A percentile compares a stretch with the other conserved stretches of the same genome.
These are phyloP conservation scores for Oreochromis spilurus DNA, from an alignment of 2,113 vertebrate genomes.

Conservation along the genomic window DNA sequence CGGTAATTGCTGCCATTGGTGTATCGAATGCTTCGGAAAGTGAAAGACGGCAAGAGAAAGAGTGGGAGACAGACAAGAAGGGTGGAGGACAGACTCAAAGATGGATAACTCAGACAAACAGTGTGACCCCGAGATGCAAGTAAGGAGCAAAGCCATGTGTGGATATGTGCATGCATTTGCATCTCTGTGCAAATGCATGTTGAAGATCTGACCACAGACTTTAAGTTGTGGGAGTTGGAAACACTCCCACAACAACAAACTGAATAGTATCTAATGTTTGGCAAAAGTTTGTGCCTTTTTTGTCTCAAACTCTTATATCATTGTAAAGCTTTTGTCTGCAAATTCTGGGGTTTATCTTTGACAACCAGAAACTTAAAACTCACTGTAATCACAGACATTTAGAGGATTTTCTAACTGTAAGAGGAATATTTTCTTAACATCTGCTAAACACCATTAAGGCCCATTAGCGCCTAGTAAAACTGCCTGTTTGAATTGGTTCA, in stretches of 20 bases:
- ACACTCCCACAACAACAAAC: neutral
- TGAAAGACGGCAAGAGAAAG: slow-evolving; percentile 3
- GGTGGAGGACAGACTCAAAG: neutral
- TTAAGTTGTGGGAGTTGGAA: neutral
- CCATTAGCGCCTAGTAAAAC: neutral
- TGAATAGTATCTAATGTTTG: neutral
- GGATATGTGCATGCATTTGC: slow-evolving; percentile 32
- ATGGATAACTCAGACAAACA: slow-evolving; percentile 39
- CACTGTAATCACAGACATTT: neutral
- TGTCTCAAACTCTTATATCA: neutral
- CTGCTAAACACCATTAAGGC: neutral
- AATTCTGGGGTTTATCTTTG: neutral
- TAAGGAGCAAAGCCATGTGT: neutral
- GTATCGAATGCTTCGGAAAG: slow-evolving; percentile 2
- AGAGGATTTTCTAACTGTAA: neutral
- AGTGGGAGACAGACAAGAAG: neutral
- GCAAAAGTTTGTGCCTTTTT: neutral
- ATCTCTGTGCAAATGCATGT: neutral
- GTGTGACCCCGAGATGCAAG: slow-evolving; percentile 10
- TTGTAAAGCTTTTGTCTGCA: neutral
- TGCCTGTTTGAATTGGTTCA: neutral
- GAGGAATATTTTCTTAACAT: neutral
- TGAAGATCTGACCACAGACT: neutral
- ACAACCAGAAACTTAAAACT: neutral
- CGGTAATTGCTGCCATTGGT: neutral